Conservation (phyloP, 2,113 vertebrate species). For the Microtus richardsoni region DNA sequence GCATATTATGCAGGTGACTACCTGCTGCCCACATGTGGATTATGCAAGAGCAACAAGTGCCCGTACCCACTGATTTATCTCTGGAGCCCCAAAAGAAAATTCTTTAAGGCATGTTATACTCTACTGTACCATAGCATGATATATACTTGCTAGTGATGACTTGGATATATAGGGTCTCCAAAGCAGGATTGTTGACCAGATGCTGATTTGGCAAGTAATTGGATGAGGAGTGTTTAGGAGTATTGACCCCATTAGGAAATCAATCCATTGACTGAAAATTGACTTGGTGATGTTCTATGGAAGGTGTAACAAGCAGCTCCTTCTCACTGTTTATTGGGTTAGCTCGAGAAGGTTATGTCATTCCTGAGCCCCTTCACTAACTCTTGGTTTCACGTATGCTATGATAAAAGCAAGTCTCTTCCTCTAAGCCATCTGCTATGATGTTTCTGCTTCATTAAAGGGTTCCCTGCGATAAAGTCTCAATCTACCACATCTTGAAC, state of each 20-base stretch:
- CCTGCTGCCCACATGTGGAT: neutral
- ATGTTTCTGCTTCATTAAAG: neutral
- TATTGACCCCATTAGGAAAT: neutral
- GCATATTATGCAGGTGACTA: neutral
- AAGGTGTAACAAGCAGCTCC: neutral
- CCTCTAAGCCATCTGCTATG: neutral
- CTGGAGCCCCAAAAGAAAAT: neutral
- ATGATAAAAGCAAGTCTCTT: neutral
- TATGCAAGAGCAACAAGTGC: neutral
- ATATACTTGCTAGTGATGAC: too few species aligned
- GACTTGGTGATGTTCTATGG: neutral
- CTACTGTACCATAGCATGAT: neutral
- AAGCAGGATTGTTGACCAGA: neutral
- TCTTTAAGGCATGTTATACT: neutral
- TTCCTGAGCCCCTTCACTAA: neutral
- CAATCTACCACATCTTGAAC: neutral
- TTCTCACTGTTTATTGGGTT: neutral
- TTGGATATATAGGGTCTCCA: neutral
- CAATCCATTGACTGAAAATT: neutral
- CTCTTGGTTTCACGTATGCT: neutral
- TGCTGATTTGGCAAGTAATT: neutral
- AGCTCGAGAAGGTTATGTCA: neutral
- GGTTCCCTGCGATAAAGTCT: neutral
- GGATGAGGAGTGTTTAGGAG: accelerated
- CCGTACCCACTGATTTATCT: too few species aligned